Evolutionary conservation across 1,140 invertebrate genomes (phyloP), one percentile per base, ranked within the genome.

Genomic region (Anastatus disparis): DNA sequence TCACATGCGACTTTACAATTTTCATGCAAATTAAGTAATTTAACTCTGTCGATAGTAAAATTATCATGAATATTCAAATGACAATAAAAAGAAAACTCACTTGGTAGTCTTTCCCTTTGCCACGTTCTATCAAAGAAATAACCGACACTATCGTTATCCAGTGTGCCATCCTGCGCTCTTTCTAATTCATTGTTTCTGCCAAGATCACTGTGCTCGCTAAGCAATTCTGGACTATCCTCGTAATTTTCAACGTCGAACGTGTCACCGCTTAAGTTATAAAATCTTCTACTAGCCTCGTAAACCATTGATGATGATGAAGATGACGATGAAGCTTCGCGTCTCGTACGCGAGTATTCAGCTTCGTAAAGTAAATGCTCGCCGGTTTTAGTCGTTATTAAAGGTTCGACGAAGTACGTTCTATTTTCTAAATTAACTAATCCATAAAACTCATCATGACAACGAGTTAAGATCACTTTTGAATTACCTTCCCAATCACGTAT

Each of bases 201-300:
- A 29, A 74, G 40, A 13, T 71, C 70, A 26, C 62, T 71, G 29
- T 50, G 68, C 15, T 77, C 70, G 22, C 76, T 71, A 13, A 72
- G 64, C 10, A 74, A 53, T 26, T 77, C 71, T 40, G 75, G 40
- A 20, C 52, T 68, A 50, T 76, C 77, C n/a, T 79, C 76, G 12
- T 74, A 76, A 31, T 65, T 67, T 26, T 77, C 79, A 10, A 78
- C 63, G 40, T 81, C 77, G 13, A 86, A 74, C 0, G 82, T 83
- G 56, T 88, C 87, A 7, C 87, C 87, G 6, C 84, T 87, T 20
- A 88, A 73, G 82, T 88, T 87, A 69, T 80, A 87, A 82, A 73
- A 79, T 50, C 52, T 38, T 10, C 53, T 59, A 62, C 35, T 50
- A 58, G 67, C 56, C 67, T 69, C 31, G 50, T 64, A 71, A 72